Conservation (phyloP, 2,888 invertebrate genomes). For the Polylopha cassiicola region DNA sequence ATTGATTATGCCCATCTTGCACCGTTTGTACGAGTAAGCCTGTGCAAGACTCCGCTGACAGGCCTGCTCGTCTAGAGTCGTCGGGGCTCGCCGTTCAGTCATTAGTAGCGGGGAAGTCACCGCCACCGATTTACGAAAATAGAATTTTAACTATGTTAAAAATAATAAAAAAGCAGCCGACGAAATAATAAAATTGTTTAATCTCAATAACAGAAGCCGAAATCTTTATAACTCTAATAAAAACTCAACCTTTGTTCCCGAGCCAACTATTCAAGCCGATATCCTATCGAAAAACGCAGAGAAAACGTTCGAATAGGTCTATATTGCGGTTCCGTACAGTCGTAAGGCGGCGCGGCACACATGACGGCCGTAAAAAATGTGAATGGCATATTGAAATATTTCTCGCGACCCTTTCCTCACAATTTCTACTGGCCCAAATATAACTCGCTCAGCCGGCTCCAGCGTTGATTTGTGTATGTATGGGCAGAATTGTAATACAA, state of each 20-base stretch:
- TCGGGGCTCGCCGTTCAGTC: no score
- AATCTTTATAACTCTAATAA: conserved; percentile 22
- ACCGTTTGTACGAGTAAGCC: no score
- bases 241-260: conserved; percentile 20
- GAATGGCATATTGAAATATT: conserved; percentile 75
- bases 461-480: conserved; percentile 17
- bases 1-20: no score
- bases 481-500: conserved; percentile 8
- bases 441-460: conserved; percentile 18
- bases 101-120: no score
- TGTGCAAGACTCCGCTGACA: no score
- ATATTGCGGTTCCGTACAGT: conserved; percentile 64
- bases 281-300: conserved; percentile 47
- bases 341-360: conserved; percentile 60
- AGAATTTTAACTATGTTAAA: no score
- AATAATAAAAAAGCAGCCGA: background rate
- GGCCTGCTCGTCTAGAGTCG: no score
- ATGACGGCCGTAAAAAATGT: conserved; percentile 71
- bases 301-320: conserved; percentile 46
- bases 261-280: conserved; percentile 28
- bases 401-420: conserved; percentile 63
- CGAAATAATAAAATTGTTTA: conserved; percentile 12
- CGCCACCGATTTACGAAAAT: no score
- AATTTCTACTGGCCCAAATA: conserved; percentile 37
- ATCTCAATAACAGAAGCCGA: conserved; percentile 10